Base-by-base conservation (phyloP, 2,113 vertebrate species). In the Coregonus clupeaformis region DNA sequence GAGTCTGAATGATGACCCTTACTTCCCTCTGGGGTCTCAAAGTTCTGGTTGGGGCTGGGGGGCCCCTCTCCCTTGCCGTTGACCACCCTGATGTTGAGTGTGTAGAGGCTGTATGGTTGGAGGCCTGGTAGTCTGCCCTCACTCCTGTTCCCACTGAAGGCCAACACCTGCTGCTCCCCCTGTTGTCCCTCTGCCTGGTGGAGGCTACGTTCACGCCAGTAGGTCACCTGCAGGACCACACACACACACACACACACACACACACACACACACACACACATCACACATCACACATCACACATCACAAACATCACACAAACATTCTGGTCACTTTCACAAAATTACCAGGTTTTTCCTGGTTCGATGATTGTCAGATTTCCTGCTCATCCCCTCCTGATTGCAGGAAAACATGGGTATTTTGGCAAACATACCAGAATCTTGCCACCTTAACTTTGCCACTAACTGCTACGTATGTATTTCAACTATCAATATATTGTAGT, bases 1-100 rank as follows among this genome's bases (percentile, higher is more conserved):
- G 36, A 42, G 36, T 42, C 36, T 42, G 36, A 42, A 3, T 42
- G 36, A 42, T 1, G 36, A 9, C n/a, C 80, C 86, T 16, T 92
- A 99, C 97, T 96, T 96, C 97, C 98, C 90, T 99, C 96, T 0
- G 95, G 97, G 14, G 96, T 99, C 71, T 91, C 85, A 89, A 98
- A 97, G 14, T 68, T 80, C 89, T 89, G 90, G 82, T 91, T 93
- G 1, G 87, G 63, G 80, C 96, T 98, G 59, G 93, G 81, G 6
- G 97, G 97, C 20, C 98, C 97, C 83, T 98, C 96, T 25, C 96
- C 97, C 89, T 96, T 97, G 76, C 90, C 94, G 6, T 99, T 99
- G 68, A 97, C 88, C 76, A 95, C 97, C 67, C 91, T 94, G 74
- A 99, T 91, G 52, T 94, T 94, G 78, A 98, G 81, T 9, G 74